phyloP scores from a whole-genome alignment of 2,797 vertebrate species.

The Epinephelus coioides region DNA sequence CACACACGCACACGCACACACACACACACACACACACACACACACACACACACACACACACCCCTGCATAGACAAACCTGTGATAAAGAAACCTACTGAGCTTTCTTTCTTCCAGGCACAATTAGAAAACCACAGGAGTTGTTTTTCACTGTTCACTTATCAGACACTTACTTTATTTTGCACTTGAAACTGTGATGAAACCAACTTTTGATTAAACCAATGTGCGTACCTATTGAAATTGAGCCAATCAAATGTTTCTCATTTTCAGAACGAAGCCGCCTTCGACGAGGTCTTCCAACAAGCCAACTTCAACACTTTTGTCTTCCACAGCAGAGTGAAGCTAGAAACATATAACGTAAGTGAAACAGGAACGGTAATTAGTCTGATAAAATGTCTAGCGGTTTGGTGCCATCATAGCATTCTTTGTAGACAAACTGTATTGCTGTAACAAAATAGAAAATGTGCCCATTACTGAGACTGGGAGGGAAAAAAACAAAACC shows the following conservation, averaged over 20 bases:
- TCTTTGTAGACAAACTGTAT: conserved; percentile 4
- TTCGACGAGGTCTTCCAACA: conserved; percentile 95
- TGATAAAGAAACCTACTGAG: conserved; percentile 17
- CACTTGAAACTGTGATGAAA: not conserved
- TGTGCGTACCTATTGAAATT: conserved; percentile 11
- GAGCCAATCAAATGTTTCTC: conserved; percentile 28
- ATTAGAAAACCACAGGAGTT: conserved; percentile 33
- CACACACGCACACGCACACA: not conserved
- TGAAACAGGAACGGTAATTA: conserved; percentile 51
- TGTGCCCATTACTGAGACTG: not conserved
- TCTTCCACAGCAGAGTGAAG: conserved; percentile 94
- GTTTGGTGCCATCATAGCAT: not conserved
- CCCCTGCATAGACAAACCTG: not conserved
- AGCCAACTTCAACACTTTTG: conserved; percentile 93
- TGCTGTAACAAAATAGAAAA: conserved; percentile 5
- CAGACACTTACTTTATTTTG: conserved; percentile 14
- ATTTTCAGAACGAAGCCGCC: conserved; percentile 92
- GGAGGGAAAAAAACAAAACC: not conserved
- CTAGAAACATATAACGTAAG: conserved; percentile 98
- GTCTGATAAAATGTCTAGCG: not conserved
- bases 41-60: not conserved
- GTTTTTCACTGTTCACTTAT: conserved; percentile 17
- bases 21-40: not conserved
- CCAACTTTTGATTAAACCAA: conserved; percentile 16
- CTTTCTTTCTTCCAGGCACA: conserved; percentile 30